These are phyloP conservation scores for Phaethon lepturus DNA, from an alignment of 2,113 vertebrate species.

Conservation along the genomic window DNA sequence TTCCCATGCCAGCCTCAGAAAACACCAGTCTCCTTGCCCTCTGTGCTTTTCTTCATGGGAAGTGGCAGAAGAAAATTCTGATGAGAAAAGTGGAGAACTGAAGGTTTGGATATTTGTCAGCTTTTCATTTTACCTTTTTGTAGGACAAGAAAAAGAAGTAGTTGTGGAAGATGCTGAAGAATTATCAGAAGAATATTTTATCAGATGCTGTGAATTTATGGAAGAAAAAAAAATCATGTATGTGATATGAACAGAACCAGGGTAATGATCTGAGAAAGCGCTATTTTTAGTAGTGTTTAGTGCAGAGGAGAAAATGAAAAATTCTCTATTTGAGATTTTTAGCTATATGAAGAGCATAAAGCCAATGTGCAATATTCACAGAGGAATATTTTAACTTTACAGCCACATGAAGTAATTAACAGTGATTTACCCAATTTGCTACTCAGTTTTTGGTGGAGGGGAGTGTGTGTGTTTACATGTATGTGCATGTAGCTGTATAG, in stretches of 20 bases:
- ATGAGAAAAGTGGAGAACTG: neutral
- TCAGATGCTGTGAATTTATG: neutral
- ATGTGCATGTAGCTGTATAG: neutral
- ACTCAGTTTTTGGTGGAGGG: neutral
- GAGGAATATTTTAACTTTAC: neutral
- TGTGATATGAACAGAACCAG: neutral
- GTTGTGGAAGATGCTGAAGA: neutral
- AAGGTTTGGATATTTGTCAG: neutral
- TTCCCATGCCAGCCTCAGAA: neutral
- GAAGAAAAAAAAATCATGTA: neutral
- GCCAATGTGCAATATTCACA: neutral
- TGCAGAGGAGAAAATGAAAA: neutral
- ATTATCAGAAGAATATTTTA: neutral
- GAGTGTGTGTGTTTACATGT: neutral
- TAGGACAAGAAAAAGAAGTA: neutral
- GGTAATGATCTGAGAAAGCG: neutral
- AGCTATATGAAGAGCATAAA: neutral
- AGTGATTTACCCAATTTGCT: neutral
- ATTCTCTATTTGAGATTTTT: neutral
- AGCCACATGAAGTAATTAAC: neutral
- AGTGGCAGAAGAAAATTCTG: neutral
- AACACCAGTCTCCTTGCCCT: fast-evolving
- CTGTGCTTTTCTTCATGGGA: neutral
- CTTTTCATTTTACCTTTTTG: neutral
- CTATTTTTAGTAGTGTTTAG: neutral